Evolutionary conservation across 2,113 vertebrate genomes (phyloP).

Genomic region (Equus przewalskii): DNA sequence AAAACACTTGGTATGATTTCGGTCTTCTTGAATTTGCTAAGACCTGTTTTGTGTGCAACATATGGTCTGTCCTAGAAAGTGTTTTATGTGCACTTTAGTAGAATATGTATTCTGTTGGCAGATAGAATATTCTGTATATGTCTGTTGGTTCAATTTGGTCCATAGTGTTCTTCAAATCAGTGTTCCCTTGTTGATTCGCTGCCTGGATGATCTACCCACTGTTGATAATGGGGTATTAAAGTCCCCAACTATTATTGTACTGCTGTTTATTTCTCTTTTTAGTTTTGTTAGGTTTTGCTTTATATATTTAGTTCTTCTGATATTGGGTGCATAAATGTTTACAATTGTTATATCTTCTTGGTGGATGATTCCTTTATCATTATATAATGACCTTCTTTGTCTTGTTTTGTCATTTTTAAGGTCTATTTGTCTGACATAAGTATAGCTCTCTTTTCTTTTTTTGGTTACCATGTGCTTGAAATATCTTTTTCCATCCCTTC

Average conservation of each 20-base stretch:
- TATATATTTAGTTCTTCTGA: background rate
- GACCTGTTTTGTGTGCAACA: background rate
- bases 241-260: background rate
- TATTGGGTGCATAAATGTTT: background rate
- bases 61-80: background rate
- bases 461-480: background rate
- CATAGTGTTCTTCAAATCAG: background rate
- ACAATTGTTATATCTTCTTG: background rate
- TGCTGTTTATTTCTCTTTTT: background rate
- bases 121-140: background rate
- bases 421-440: background rate
- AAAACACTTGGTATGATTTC: background rate
- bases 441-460: background rate
- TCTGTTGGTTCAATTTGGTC: background rate
- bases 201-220: background rate
- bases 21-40: background rate
- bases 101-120: background rate
- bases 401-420: background rate
- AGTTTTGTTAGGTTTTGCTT: background rate
- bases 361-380: background rate
- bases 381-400: background rate
- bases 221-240: background rate
- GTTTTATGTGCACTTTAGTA: background rate
- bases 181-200: background rate
- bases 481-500: background rate